These are phyloP conservation scores for Pachycephala philippinensis DNA, from an alignment of 2,113 vertebrate genomes.

Conservation along the genomic window DNA sequence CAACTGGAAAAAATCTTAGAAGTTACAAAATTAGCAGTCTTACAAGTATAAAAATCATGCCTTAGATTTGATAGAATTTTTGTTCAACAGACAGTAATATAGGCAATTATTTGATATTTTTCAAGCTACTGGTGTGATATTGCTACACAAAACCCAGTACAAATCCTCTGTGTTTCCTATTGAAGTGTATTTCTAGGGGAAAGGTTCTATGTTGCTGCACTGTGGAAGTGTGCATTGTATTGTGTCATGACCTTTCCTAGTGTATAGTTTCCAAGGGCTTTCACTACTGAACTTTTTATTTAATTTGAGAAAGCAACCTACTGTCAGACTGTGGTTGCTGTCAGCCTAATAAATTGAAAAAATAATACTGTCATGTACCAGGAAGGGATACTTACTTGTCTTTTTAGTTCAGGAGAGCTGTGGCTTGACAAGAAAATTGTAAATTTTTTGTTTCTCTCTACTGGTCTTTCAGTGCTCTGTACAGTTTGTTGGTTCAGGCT, in stretches of 20 bases:
- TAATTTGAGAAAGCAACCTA: not conserved
- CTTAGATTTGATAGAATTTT: slow-evolving; percentile 1
- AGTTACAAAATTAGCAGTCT: not conserved
- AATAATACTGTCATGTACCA: not conserved
- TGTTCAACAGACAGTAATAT: slow-evolving; percentile 14
- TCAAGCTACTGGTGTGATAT: not conserved
- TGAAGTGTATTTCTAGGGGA: slow-evolving; percentile 13
- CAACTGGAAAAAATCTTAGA: slow-evolving; percentile 1
- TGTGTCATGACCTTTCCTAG: not conserved
- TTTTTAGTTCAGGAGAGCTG: not conserved
- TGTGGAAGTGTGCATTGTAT: not conserved
- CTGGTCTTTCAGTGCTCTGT: not conserved
- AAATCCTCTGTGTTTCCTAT: slow-evolving; percentile 17
- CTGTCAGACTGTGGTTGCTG: not conserved
- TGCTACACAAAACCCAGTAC: not conserved
- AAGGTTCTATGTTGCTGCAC: not conserved
- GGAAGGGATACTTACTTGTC: not conserved
- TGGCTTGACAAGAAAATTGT: not conserved
- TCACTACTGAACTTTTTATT: not conserved
- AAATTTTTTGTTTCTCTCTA: not conserved
- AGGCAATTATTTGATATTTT: not conserved
- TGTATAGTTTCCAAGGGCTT: not conserved
- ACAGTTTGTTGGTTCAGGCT: not conserved
- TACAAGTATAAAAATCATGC: slow-evolving; percentile 2
- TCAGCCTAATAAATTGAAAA: not conserved